A percentile compares a stretch with the other conserved stretches of the same genome.
phyloP scores from a whole-genome alignment of 30 jellyfish, hydroid and myxozoan genomes.

The Mastigias papua region DNA sequence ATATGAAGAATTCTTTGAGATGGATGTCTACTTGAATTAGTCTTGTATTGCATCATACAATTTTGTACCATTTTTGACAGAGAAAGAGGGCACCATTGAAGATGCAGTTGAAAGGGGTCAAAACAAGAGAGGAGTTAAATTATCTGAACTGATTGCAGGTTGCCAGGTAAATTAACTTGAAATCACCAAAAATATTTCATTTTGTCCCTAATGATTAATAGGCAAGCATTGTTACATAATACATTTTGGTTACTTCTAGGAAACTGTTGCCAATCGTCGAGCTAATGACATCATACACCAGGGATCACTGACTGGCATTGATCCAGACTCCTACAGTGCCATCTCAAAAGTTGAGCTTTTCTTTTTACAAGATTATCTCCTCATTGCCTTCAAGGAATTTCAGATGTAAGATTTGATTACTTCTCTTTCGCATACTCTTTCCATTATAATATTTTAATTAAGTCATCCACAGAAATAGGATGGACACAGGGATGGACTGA shows the following conservation, averaged over 20 bases:
- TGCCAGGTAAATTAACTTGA: constrained; percentile 64
- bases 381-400: constrained; percentile 73
- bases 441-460: too few relatives aligned
- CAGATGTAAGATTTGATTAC: too few relatives aligned
- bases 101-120: constrained; percentile 77
- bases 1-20: too few relatives aligned
- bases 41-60: neutral
- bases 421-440: too few relatives aligned
- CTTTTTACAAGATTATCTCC: constrained; percentile 78
- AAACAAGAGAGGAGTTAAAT: constrained; percentile 58
- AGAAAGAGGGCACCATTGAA: constrained; percentile 71
- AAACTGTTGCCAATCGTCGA: constrained; percentile 50
- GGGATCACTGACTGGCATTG: constrained; percentile 85
- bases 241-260: constrained; percentile 15
- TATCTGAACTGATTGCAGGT: constrained; percentile 72
- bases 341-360: constrained; percentile 71
- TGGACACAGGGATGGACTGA: too few relatives aligned
- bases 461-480: too few relatives aligned
- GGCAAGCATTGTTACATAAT: too few relatives aligned
- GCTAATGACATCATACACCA: constrained; percentile 60
- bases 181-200: too few relatives aligned
- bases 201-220: too few relatives aligned
- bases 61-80: neutral
- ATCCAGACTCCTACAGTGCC: constrained; percentile 88
- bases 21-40: too few relatives aligned